Base-by-base conservation (phyloP, 2,113 vertebrate genomes). In the Excalfactoria chinensis region DNA sequence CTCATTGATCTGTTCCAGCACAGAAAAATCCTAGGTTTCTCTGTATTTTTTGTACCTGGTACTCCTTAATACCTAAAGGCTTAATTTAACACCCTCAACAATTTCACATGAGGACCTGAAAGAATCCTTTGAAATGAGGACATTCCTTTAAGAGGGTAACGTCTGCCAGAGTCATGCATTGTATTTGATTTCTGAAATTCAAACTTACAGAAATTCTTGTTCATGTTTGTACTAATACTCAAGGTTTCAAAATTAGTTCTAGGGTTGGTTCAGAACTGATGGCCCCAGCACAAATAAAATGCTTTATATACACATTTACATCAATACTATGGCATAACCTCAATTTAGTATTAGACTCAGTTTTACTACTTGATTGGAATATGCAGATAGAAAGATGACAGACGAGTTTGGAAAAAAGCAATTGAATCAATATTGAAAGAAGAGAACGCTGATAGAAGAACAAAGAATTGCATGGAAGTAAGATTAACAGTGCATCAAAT, bases 391-490 rank as follows among this genome's bases (percentile, higher is more conserved):
- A 76, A 73, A 74, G 92, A 85, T 94, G 74, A 94, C 68, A 94
- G 94, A 94, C 93, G 28, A 83, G 69, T 96, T 89, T 44, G 86
- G 56, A 93, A 90, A 93, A 84, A 56, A 90, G 91, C 56, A 76
- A 66, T 84, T 91, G 89, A 90, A 89, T 86, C 79, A 83, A 44
- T 88, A 89, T 58, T 83, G 92, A 94, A 97, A 97, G 91, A 73
- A 53, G 73, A 68, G 81, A 89, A 96, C 91, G 56, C 34, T 91
- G 89, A 95, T 96, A 74, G 97, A 95, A 94, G 94, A 88, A 84
- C 32, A 96, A 84, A 95, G 62, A 95, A 91, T 70, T 86, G 55
- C 88, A 87, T 92, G 94, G 94, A 96, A 96, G 37, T 28, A 80
- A 76, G 53, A 62, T 56, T 53, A 41, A 23, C 23, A 41, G 41